Evolutionary conservation across 1,140 invertebrate genomes (phyloP).

Genomic region (Grapholita molesta): DNA sequence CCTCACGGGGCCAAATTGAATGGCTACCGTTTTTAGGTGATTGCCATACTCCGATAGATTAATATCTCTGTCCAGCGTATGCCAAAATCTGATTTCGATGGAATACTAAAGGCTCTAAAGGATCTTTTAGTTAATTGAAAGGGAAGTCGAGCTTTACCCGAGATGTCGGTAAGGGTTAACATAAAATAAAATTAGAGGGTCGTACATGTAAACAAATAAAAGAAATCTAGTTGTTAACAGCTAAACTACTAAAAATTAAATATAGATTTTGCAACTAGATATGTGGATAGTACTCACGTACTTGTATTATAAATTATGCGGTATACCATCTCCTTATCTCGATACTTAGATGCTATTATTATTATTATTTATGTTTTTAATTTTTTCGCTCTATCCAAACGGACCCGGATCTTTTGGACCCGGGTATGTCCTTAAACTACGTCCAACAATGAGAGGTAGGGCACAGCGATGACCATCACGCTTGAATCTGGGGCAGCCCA

Average conservation of each 20-base stretch:
- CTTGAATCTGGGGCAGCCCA: too few relatives aligned
- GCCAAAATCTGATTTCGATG: constrained; percentile 14
- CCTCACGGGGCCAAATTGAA: constrained; percentile 33
- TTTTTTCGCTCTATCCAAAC: too few relatives aligned
- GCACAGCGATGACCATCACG: too few relatives aligned
- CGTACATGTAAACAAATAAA: too few relatives aligned
- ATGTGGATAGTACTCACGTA: too few relatives aligned
- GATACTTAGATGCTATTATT: not conserved
- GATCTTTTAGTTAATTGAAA: constrained; percentile 11
- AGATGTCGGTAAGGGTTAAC: not conserved
- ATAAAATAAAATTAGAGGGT: not conserved
- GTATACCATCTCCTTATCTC: not conserved
- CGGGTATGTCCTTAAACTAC: too few relatives aligned
- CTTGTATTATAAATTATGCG: not conserved
- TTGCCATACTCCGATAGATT: constrained; percentile 26
- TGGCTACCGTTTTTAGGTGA: constrained; percentile 37
- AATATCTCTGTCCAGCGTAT: constrained; percentile 3
- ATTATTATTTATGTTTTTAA: too few relatives aligned
- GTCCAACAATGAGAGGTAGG: too few relatives aligned
- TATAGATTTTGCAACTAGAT: too few relatives aligned
- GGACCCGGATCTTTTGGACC: too few relatives aligned
- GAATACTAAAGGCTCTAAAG: not conserved
- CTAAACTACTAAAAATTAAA: too few relatives aligned
- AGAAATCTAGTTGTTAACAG: too few relatives aligned
- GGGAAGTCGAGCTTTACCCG: not conserved